Evolutionary conservation across 2,797 vertebrate genomes (phyloP), one percentile per base, ranked within the genome.

Genomic region (Falco rusticolus): DNA sequence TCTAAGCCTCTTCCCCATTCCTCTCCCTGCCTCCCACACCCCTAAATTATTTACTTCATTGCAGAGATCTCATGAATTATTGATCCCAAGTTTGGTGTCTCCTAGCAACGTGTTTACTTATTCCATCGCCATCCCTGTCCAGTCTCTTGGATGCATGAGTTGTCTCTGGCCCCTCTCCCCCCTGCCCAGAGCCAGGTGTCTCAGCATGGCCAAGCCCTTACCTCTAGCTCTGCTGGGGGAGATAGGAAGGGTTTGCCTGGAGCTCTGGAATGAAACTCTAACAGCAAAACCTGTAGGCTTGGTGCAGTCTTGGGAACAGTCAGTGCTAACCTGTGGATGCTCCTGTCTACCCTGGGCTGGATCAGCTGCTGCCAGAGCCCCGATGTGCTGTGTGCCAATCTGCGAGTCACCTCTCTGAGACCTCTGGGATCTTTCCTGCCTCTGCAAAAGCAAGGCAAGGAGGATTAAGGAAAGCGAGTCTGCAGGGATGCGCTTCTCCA

Each of bases 91-190:
- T 86, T 96, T 93, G 76, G 53, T 84, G 89, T 96, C 89, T 96
- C 93, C 89, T 96, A 96, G 96, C 94, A 96, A 97, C 94, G 6
- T 63, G 37, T 68, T 96, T 70, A 63, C 77, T 96, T 68, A 87
- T 71, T 91, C 77, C 48, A 86, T 29, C 19, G 9, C 79, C 29
- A 63, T 88, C 63, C 68, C 39, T 69, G 71, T 61, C 94, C 33
- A 0, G 60, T 41, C 56, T 51, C 48, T 65, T 37, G 85, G 92
- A 56, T 4, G 5, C 17, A 13, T 0, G 3, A 31, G 10, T 7
- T 56, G 61, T 15, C 39, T 37, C 47, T 20, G 48, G 25, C 39
- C 48, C 45, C 39, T 80, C 39, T 95, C 31, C 11, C 24, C 17
- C 54, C 22, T 78, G 45, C 33, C 64, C 3, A 0, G 19, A n/a